Base-by-base conservation (phyloP, 2,797 vertebrate genomes). In the Xiphorhynchus erythropygius region DNA sequence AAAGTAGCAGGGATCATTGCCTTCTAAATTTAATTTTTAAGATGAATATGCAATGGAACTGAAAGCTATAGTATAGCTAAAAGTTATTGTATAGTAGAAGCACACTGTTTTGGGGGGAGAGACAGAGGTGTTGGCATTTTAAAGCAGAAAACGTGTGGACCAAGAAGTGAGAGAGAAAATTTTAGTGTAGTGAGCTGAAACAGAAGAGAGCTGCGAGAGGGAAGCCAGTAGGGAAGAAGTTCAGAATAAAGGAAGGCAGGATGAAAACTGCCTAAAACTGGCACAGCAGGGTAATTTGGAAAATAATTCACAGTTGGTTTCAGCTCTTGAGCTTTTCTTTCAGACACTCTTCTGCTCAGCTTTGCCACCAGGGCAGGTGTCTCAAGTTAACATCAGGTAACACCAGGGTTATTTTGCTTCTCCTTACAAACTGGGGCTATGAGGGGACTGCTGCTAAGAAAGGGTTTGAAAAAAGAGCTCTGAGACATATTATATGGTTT, bases 401-500 rank as follows among this genome's bases (percentile, higher is more conserved):
- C 39, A 77, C 6, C 47, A 37, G 27, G 23, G 11, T 39, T 30
- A 11, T 84, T 76, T 75, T 22, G 2, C 12, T 68, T 39, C 27
- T 11, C 4, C 15, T 56, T 33, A 60, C 7, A 78, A 75, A 44
- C 0, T 37, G 21, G 24, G n/a, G 3, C 47, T 44, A 24, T 33
- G 52, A 16, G 10, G 12, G 4, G 2, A 2, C 2, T 57, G 1
- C 7, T 55, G 42, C 0, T 16, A 23, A 25, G 39, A 5, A 44
- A 33, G 22, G 5, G 11, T 18, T 75, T 71, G 49, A 39, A 50
- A 57, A 16, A 12, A 7, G 5, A 39, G n/a, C 1, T 74, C 2
- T 46, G 13, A 27, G 9, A 8, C 3, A 82, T 33, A 4, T n/a
- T 41, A 19, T 0, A 0, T 50, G 52, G 2, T 24, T 46, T 44